Conservation (phyloP, 1,140 invertebrate genomes). For the Leptopilina clavipes region DNA sequence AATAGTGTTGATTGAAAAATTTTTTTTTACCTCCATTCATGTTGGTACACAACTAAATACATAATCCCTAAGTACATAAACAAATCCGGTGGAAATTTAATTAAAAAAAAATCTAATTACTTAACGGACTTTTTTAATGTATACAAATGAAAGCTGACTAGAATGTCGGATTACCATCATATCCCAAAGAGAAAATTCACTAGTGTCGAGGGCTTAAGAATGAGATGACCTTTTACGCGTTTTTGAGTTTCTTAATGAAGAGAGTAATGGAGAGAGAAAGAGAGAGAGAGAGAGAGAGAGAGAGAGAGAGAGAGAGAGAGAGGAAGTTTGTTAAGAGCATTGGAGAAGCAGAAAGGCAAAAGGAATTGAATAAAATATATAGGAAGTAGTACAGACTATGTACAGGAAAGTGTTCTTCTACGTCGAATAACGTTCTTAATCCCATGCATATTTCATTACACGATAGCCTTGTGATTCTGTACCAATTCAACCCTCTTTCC, state of each 20-base stretch:
- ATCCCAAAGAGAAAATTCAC: background rate
- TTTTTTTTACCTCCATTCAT: background rate
- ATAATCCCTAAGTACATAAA: too few relatives aligned
- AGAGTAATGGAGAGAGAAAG: background rate
- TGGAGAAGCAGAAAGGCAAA: background rate
- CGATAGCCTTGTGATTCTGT: conserved; percentile 3
- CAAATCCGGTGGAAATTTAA: too few relatives aligned
- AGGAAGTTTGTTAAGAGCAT: background rate
- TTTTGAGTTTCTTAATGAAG: conserved; percentile 20
- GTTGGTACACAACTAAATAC: too few relatives aligned
- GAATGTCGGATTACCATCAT: conserved; percentile 6
- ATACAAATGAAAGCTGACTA: conserved; percentile 1
- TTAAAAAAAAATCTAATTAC: too few relatives aligned
- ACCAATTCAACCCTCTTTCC: background rate
- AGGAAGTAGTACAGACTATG: background rate
- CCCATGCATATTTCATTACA: conserved; percentile 21
- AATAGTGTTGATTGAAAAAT: too few relatives aligned
- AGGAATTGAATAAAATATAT: background rate
- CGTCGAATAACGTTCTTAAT: conserved; percentile 2
- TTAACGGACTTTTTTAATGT: background rate
- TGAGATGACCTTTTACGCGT: conserved; percentile 16
- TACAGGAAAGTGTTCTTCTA: background rate
- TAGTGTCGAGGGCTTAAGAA: background rate
- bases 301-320: background rate
- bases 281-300: too few relatives aligned